These are phyloP conservation scores for Tenthredo scrophulariae DNA, from an alignment of 2,888 invertebrate species.

Conservation along the genomic window DNA sequence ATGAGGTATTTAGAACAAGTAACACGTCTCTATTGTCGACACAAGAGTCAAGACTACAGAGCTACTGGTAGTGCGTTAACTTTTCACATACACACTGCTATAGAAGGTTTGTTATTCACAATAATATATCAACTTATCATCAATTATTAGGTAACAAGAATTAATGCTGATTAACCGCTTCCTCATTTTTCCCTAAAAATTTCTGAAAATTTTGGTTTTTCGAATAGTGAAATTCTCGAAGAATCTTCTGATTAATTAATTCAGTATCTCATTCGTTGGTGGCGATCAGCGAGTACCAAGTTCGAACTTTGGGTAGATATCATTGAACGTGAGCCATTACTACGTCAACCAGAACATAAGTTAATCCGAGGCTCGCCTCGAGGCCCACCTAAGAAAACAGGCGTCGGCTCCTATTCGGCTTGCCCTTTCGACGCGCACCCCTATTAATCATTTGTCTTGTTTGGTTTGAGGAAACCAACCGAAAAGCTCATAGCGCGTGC, in stretches of 20 bases:
- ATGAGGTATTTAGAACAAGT: background rate
- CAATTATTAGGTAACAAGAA: background rate
- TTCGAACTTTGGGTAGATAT: slow-evolving; percentile 16
- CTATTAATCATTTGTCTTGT: slow-evolving; percentile 66
- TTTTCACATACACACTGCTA: background rate
- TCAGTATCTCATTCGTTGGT: background rate
- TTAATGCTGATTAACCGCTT: background rate
- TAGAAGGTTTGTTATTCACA: background rate
- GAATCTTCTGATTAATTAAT: background rate
- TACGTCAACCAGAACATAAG: slow-evolving; percentile 62
- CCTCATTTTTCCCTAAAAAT: background rate
- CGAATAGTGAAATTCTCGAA: background rate
- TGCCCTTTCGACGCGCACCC: slow-evolving; percentile 56
- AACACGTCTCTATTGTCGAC: background rate
- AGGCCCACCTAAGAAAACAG: slow-evolving; percentile 67
- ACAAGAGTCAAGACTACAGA: background rate
- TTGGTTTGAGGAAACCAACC: slow-evolving; percentile 60
- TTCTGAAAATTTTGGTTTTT: background rate
- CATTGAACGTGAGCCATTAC: slow-evolving; percentile 58
- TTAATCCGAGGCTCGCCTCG: slow-evolving; percentile 57
- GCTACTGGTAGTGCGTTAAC: background rate
- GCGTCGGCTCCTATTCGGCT: slow-evolving; percentile 51
- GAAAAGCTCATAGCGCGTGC: slow-evolving; percentile 55
- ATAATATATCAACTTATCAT: background rate
- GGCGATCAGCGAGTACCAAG: background rate